A percentile compares a stretch with the other conserved stretches of the same genome.
These are phyloP conservation scores for Cirrhinus molitorella DNA, from an alignment of 2,797 vertebrate genomes.

Conservation along the genomic window DNA sequence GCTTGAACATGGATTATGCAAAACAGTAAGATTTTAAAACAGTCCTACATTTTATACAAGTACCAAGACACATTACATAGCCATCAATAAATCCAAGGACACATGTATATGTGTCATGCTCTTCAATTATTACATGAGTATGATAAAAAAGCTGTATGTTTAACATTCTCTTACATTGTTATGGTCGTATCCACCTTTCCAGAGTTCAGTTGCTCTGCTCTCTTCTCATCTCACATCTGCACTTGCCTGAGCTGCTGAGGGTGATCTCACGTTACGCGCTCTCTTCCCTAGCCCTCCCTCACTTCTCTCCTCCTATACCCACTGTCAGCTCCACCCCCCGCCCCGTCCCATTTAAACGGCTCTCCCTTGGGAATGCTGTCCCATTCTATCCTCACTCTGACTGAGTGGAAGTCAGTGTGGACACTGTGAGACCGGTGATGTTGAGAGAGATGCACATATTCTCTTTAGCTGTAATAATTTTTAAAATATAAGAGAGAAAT, in stretches of 20 bases:
- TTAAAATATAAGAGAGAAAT: not conserved
- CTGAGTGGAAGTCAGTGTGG: constrained; percentile 44
- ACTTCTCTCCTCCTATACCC: constrained; percentile 46
- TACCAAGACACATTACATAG: constrained; percentile 30
- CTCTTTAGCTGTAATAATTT: not conserved
- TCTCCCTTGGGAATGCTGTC: constrained; percentile 70
- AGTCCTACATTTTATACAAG: not conserved
- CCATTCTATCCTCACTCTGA: constrained; percentile 61
- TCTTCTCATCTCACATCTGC: constrained; percentile 70
- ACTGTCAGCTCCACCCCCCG: constrained; percentile 58
- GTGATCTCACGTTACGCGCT: constrained; percentile 73
- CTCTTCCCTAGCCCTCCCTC: constrained; percentile 63
- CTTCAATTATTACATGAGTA: constrained; percentile 7
- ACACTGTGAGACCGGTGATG: not conserved
- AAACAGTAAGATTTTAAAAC: constrained; percentile 14
- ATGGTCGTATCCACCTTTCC: constrained; percentile 54
- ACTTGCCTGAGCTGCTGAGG: constrained; percentile 74
- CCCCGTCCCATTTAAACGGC: constrained; percentile 70
- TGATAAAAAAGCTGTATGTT: not conserved
- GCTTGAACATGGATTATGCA: not conserved
- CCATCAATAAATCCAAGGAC: constrained; percentile 48
- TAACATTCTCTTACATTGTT: constrained; percentile 72
- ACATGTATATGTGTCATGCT: not conserved
- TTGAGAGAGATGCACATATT: constrained; percentile 1
- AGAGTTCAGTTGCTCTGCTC: constrained; percentile 59